Evolutionary conservation across 2,888 invertebrate genomes (phyloP), one percentile per base, ranked within the genome.

Genomic region (Amiota mariae): DNA sequence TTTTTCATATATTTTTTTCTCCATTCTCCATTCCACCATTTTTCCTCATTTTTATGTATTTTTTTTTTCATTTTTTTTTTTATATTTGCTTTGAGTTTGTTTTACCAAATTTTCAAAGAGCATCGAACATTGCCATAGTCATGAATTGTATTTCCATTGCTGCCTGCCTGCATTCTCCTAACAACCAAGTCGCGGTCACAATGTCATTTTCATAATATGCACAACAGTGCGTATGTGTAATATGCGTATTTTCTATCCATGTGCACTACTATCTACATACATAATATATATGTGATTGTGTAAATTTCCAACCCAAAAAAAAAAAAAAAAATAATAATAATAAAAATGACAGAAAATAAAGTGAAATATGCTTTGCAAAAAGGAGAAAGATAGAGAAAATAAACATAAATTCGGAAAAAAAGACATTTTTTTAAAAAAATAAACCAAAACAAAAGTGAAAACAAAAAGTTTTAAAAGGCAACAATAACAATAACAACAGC

Each of bases 1-100:
- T 84, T 80, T 78, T 78, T 73, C 76, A 79, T 77, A 75, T 76
- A 77, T 15, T 46, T 76, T 79, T 15, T 46, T 64, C 13, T 47
- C 47, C 12, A 2, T 56, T 56, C 8, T 11, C 56, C 18, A 1
- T 56, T 8, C 18, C 12, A 11, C 54, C 15, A n/a, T 24, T 15
- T 56, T 8, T 13, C 15, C 8, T 56, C 18, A 6, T 18, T 18
- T 10, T 1, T 56, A 10, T 56, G 1, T 56, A 10, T 56, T 15
- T 56, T 56, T 56, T 10, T 56, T 15, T 56, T 1, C 24, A 18
- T 3, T 15, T 12, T 36, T n/a, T n/a, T n/a, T n/a, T n/a, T n/a
- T n/a, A n/a, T 51, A n/a, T 51, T 51, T 4, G 12, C 10, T 12
- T n/a, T 12, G 54, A 12, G 54, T 51, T n/a, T 51, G 54, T 51